These are phyloP conservation scores for Eupeodes corollae DNA, from an alignment of 1,140 invertebrate species.

Conservation along the genomic window DNA sequence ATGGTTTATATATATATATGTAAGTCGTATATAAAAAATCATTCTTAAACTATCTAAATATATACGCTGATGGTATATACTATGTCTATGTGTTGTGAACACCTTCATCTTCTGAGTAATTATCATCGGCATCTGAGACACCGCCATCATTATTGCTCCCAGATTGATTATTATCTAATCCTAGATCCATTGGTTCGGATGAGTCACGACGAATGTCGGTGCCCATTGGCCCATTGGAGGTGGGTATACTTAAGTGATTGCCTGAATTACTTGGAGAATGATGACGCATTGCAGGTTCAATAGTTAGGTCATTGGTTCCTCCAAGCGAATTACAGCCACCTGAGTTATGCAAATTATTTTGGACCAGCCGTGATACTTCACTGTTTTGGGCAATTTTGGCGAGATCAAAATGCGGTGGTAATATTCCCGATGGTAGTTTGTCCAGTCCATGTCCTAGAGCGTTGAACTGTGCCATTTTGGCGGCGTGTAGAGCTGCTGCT, in stretches of 20 bases:
- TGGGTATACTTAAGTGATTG: neutral
- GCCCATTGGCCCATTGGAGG: slow-evolving; percentile 2
- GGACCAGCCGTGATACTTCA: neutral
- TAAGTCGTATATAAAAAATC: no score
- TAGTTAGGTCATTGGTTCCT: slow-evolving; percentile 3
- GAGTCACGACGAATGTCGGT: slow-evolving; percentile 22
- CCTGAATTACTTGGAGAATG: neutral
- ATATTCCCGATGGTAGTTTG: slow-evolving; percentile 23
- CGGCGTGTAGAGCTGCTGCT: slow-evolving; percentile 48
- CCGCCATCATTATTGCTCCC: slow-evolving; percentile 26
- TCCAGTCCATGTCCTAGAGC: slow-evolving; percentile 52
- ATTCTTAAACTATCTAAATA: no score
- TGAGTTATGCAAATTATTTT: neutral
- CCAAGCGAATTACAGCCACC: slow-evolving; percentile 1
- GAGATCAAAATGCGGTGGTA: slow-evolving; percentile 32
- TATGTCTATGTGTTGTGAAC: slow-evolving; percentile 29
- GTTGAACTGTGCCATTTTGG: slow-evolving; percentile 59
- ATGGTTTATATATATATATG: no score
- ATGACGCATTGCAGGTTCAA: neutral
- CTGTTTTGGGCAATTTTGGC: slow-evolving; percentile 17
- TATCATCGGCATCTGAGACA: slow-evolving; percentile 31
- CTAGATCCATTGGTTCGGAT: slow-evolving; percentile 31
- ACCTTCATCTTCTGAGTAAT: slow-evolving; percentile 35
- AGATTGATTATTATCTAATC: slow-evolving; percentile 26
- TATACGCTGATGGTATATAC: neutral